Percentiles rank a stretch among this genome's conserved stretches.
These are phyloP conservation scores for Trachymyrmex cornetzi DNA, from an alignment of 1,140 invertebrate species.

Conservation along the genomic window DNA sequence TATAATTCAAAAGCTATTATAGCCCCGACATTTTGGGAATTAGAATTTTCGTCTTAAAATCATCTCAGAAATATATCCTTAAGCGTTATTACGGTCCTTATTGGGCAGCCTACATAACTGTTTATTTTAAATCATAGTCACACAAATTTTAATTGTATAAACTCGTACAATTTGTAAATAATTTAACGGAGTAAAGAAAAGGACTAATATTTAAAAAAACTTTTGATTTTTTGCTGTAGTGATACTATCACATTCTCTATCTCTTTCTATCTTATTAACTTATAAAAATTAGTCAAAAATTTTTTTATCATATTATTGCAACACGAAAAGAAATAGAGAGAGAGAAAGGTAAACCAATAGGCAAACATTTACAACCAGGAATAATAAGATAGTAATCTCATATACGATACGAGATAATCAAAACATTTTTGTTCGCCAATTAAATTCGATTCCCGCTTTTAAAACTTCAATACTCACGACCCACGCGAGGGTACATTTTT, in stretches of 20 bases:
- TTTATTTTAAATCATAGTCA: not conserved
- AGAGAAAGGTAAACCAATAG: constrained; percentile 17
- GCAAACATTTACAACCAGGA: not conserved
- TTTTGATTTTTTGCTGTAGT: not conserved
- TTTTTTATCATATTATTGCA: too few relatives aligned
- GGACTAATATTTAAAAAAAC: not conserved
- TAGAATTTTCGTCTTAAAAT: too few relatives aligned
- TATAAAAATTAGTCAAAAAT: not conserved
- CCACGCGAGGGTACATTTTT: constrained; percentile 17
- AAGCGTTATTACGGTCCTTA: too few relatives aligned
- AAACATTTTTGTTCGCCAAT: constrained; percentile 29
- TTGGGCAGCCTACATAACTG: too few relatives aligned
- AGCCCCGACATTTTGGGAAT: too few relatives aligned
- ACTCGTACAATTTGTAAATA: constrained; percentile 2
- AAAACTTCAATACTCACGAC: constrained; percentile 21
- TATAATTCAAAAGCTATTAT: too few relatives aligned
- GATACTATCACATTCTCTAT: not conserved
- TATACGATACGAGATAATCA: constrained; percentile 11
- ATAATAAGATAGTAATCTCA: not conserved
- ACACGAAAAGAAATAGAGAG: not conserved
- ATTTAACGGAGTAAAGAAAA: not conserved
- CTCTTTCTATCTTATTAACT: not conserved
- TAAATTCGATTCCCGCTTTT: constrained; percentile 40
- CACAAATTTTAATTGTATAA: not conserved
- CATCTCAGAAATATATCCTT: too few relatives aligned